Evolutionary conservation across 1,140 invertebrate species (phyloP).

Genomic region (Eupeodes corollae): DNA sequence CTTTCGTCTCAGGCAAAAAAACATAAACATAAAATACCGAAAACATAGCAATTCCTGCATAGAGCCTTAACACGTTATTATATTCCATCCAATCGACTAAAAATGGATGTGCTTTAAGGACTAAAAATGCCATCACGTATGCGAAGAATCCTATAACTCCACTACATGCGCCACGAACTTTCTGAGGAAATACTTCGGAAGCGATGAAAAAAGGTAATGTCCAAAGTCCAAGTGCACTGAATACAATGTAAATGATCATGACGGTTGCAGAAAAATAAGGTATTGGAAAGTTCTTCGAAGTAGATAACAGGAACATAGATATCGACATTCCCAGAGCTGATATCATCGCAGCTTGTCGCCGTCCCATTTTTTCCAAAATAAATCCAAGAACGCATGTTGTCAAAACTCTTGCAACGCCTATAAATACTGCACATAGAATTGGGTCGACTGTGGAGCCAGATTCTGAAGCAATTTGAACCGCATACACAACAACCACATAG

Average conservation of each 20-base stretch:
- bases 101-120: slow-evolving; percentile 59
- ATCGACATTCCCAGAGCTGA: slow-evolving; percentile 51
- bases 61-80: slow-evolving; percentile 58
- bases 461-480: slow-evolving; percentile 49
- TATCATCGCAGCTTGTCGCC: slow-evolving; percentile 44
- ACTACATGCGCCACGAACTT: slow-evolving; percentile 53
- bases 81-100: slow-evolving; percentile 45
- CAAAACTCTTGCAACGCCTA: slow-evolving; percentile 44
- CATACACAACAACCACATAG: slow-evolving; percentile 66
- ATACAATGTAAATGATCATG: slow-evolving; percentile 48
- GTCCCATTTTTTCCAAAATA: slow-evolving; percentile 44
- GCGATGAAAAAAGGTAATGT: slow-evolving; percentile 62
- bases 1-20: slow-evolving; percentile 70
- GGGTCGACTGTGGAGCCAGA: slow-evolving; percentile 46
- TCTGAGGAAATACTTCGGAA: slow-evolving; percentile 59
- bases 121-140: slow-evolving; percentile 60
- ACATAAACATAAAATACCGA: slow-evolving; percentile 56
- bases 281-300: slow-evolving; percentile 20
- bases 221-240: slow-evolving; percentile 50
- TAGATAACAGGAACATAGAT: slow-evolving; percentile 45
- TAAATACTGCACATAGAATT: slow-evolving; percentile 44
- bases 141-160: slow-evolving; percentile 52
- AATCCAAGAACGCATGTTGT: slow-evolving; percentile 43
- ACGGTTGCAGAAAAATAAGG: slow-evolving; percentile 39
- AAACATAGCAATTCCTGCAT: slow-evolving; percentile 50